Conservation (phyloP, 2,797 vertebrate species). For the Anniella stebbinsi region DNA sequence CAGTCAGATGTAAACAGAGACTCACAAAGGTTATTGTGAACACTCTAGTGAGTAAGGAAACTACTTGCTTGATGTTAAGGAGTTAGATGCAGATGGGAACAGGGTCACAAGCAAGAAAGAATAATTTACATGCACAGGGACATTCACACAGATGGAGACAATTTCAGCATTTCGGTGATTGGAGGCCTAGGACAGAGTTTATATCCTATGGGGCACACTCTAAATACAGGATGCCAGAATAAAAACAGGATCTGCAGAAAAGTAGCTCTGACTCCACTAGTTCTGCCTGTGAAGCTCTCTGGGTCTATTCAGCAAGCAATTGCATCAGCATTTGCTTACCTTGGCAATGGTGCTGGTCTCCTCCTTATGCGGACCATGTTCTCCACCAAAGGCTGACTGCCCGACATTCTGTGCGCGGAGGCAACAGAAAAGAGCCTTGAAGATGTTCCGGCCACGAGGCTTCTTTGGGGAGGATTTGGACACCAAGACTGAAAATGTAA, state of each 20-base stretch:
- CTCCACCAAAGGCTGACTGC: constrained; percentile 82
- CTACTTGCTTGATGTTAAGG: not conserved
- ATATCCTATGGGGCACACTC: not conserved
- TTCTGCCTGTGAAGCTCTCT: not conserved
- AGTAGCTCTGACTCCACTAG: not conserved
- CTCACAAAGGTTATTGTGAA: not conserved
- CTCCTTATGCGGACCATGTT: constrained; percentile 85
- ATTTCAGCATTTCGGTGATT: not conserved
- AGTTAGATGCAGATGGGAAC: not conserved
- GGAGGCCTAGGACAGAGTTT: not conserved
- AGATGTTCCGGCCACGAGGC: constrained; percentile 89
- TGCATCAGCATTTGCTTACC: constrained; percentile 75
- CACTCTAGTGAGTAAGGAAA: not conserved
- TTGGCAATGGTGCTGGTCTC: constrained; percentile 88
- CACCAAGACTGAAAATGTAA: constrained; percentile 82
- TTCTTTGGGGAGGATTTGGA: constrained; percentile 88
- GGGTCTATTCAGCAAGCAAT: not conserved
- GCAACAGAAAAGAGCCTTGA: constrained; percentile 92
- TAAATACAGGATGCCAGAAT: not conserved
- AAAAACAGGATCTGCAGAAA: not conserved
- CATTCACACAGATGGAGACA: not conserved
- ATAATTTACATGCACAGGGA: not conserved
- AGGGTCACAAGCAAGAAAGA: constrained; percentile 5
- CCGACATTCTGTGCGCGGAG: constrained; percentile 87
- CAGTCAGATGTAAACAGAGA: not conserved